These are phyloP conservation scores for Sebastes schlegelii DNA, from an alignment of 2,113 vertebrate species.

Conservation along the genomic window DNA sequence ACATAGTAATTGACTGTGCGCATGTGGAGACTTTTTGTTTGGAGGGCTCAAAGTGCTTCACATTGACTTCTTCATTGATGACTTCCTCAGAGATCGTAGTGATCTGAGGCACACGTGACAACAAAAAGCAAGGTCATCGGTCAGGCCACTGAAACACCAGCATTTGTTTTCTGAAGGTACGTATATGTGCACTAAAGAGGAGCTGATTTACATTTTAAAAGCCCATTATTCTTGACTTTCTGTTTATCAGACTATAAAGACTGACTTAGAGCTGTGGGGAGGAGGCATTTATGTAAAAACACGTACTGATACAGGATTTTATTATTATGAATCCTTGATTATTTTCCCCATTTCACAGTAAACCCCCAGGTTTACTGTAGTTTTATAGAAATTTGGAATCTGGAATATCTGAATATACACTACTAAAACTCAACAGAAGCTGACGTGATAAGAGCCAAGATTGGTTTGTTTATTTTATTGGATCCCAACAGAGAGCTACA, in stretches of 20 bases:
- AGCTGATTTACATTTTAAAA: conserved; percentile 13
- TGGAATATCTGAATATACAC: neutral
- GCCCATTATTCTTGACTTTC: conserved; percentile 14
- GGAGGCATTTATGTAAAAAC: neutral
- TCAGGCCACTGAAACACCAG: neutral
- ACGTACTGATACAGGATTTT: neutral
- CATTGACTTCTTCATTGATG: conserved; percentile 62
- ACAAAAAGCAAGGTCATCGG: conserved; percentile 46
- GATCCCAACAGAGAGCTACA: neutral
- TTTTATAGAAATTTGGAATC: neutral
- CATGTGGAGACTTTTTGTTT: conserved; percentile 52
- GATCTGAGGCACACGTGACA: conserved; percentile 9
- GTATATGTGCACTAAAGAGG: neutral
- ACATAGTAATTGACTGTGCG: conserved; percentile 44
- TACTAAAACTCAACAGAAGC: neutral
- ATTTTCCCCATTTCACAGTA: neutral
- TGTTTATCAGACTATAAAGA: conserved; percentile 16
- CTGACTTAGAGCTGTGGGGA: neutral
- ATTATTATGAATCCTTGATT: neutral
- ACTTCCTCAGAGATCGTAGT: conserved; percentile 35
- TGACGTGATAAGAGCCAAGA: neutral
- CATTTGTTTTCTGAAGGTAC: conserved; percentile 11
- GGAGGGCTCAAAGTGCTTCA: conserved; percentile 50
- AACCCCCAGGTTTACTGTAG: neutral
- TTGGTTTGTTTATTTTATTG: neutral